A percentile compares a stretch with the other conserved stretches of the same genome.
These are phyloP conservation scores for Adelges cooleyi DNA, from an alignment of 1,140 invertebrate species.

Conservation along the genomic window DNA sequence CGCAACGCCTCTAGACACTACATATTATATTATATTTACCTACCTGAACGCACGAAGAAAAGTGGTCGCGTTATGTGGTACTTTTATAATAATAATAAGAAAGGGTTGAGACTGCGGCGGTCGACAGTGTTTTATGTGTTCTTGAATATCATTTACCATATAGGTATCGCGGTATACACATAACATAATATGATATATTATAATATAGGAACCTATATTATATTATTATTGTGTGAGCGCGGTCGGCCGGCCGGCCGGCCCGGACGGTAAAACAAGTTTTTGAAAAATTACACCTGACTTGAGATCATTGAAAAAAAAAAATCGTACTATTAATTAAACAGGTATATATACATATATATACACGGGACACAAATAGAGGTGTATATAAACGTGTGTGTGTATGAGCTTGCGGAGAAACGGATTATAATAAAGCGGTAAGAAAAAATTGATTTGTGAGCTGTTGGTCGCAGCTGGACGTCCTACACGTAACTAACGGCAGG, in stretches of 20 bases:
- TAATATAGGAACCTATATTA: too few relatives aligned
- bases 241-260: too few relatives aligned
- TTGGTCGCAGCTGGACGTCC: slow-evolving; percentile 19
- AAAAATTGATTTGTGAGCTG: slow-evolving; percentile 26
- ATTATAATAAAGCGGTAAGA: slow-evolving; percentile 24
- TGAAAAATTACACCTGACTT: slow-evolving; percentile 27
- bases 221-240: not conserved
- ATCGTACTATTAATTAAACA: slow-evolving; percentile 28
- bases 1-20: too few relatives aligned
- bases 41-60: too few relatives aligned
- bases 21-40: too few relatives aligned
- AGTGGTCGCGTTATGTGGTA: not conserved
- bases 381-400: too few relatives aligned
- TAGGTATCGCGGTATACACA: not conserved
- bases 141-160: slow-evolving; percentile 15
- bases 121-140: slow-evolving; percentile 3
- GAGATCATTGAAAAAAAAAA: slow-evolving; percentile 28
- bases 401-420: too few relatives aligned
- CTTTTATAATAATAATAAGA: too few relatives aligned
- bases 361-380: not conserved
- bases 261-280: slow-evolving; percentile 18
- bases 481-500: slow-evolving; percentile 24
- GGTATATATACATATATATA: slow-evolving; percentile 18
- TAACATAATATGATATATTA: not conserved
- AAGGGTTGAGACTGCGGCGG: not conserved